Conservation (phyloP, 2,113 vertebrate genomes). For the Hirundichthys speculiger region DNA sequence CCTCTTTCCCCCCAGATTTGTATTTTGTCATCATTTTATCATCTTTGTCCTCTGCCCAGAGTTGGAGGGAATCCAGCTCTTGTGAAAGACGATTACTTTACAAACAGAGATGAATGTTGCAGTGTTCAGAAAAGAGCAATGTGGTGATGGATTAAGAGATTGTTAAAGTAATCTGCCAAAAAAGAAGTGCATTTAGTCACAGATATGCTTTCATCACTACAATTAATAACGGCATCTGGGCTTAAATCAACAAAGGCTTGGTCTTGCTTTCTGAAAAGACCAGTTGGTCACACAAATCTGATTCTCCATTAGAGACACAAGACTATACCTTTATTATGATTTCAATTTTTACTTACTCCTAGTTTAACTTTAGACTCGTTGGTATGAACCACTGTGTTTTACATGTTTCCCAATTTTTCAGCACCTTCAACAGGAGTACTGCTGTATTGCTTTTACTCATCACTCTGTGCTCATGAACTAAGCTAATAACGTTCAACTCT, state of each 20-base stretch:
- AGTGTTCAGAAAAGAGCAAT: slow-evolving; percentile 59
- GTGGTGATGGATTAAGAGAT: slow-evolving; percentile 71
- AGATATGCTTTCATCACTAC: slow-evolving; percentile 59
- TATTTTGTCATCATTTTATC: slow-evolving; percentile 44
- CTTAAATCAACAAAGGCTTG: slow-evolving; percentile 49
- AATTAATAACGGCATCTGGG: slow-evolving; percentile 8
- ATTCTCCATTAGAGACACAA: slow-evolving; percentile 2
- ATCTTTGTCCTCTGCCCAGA: slow-evolving; percentile 24
- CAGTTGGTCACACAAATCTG: slow-evolving; percentile 17
- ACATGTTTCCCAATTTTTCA: too few relatives aligned
- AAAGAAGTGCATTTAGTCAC: slow-evolving; percentile 60
- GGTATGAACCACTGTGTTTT: too few relatives aligned
- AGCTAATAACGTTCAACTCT: slow-evolving; percentile 25
- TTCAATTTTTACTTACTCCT: not conserved
- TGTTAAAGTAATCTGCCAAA: slow-evolving; percentile 54
- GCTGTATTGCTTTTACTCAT: too few relatives aligned
- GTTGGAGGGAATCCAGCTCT: slow-evolving; percentile 47
- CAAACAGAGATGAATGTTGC: slow-evolving; percentile 27
- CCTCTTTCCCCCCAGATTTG: slow-evolving; percentile 25
- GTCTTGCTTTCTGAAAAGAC: slow-evolving; percentile 19
- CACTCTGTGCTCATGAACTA: not conserved
- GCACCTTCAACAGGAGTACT: too few relatives aligned
- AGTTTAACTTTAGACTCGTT: not conserved
- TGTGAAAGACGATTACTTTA: slow-evolving; percentile 30
- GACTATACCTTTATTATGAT: not conserved